Conservation (phyloP, 2,888 invertebrate species). For the Drosophila affinis region DNA sequence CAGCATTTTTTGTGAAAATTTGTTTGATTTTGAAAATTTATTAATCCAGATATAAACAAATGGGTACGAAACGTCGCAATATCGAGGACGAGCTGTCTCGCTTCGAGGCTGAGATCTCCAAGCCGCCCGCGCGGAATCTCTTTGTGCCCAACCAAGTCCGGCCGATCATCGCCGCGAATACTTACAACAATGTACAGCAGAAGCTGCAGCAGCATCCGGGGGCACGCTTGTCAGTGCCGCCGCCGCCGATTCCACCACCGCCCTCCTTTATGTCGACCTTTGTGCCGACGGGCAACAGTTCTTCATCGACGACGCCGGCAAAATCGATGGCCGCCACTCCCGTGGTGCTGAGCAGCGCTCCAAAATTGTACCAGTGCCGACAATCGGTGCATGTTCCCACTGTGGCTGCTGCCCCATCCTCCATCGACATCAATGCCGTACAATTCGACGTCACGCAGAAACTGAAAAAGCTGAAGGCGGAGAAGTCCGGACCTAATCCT, state of each 20-base stretch:
- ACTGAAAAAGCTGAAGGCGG: slow-evolving; percentile 87
- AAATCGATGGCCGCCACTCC: slow-evolving; percentile 81
- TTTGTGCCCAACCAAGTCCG: slow-evolving; percentile 85
- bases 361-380: slow-evolving; percentile 87
- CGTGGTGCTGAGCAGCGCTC: slow-evolving; percentile 88
- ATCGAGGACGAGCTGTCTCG: slow-evolving; percentile 97
- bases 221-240: slow-evolving; percentile 78
- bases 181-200: slow-evolving; percentile 89
- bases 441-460: slow-evolving; percentile 86
- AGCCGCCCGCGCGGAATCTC: slow-evolving; percentile 80
- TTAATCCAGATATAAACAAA: slow-evolving; percentile 29
- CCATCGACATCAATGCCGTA: slow-evolving; percentile 85
- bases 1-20: slow-evolving; percentile 29
- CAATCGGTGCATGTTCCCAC: slow-evolving; percentile 83
- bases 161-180: slow-evolving; percentile 89
- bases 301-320: slow-evolving; percentile 51
- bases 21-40: slow-evolving; percentile 13
- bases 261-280: slow-evolving; percentile 84
- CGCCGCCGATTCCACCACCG: slow-evolving; percentile 82
- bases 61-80: slow-evolving; percentile 84
- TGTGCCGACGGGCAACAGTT: slow-evolving; percentile 77
- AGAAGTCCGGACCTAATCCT: slow-evolving; percentile 87
- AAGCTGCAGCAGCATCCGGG: slow-evolving; percentile 86
- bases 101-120: slow-evolving; percentile 94
- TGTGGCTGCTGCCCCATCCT: slow-evolving; percentile 75